A percentile compares a stretch with the other conserved stretches of the same genome.
Conservation (phyloP, 2,113 vertebrate species). For the Varanus salvator region DNA sequence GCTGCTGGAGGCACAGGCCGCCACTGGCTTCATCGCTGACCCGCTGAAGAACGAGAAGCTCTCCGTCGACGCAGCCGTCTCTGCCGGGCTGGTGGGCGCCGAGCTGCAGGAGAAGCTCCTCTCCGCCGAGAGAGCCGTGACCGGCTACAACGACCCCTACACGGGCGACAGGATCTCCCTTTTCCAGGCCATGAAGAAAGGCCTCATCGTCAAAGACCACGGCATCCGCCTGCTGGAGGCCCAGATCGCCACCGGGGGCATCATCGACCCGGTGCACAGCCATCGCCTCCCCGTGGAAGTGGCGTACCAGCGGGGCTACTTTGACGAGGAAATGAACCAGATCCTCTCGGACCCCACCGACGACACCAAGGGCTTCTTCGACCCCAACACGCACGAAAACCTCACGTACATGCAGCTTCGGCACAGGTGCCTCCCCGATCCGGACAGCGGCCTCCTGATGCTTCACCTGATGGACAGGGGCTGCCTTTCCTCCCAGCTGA, state of each 20-base stretch:
- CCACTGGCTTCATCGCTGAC: conserved; percentile 65
- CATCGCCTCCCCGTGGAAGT: no score
- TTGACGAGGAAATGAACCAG: no score
- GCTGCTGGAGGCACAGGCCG: conserved; percentile 72
- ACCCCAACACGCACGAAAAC: conserved; percentile 82
- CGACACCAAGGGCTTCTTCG: conserved; percentile 80
- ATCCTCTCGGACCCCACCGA: no score
- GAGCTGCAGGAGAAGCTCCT: conserved; percentile 76
- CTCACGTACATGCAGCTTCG: conserved; percentile 78
- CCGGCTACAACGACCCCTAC: conserved; percentile 72
- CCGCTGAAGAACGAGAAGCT: conserved; percentile 50
- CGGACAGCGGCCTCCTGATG: conserved; percentile 58
- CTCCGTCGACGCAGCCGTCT: conserved; percentile 60
- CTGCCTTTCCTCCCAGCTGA: conserved; percentile 57
- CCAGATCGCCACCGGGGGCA: conserved; percentile 81
- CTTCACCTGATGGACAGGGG: conserved; percentile 68
- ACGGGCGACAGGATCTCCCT: conserved; percentile 62
- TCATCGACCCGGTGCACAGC: conserved; percentile 80
- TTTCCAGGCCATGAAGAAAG: conserved; percentile 85
- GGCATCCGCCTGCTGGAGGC: conserved; percentile 85
- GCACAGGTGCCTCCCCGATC: conserved; percentile 75
- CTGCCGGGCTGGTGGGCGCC: conserved; percentile 59
- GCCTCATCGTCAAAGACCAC: conserved; percentile 86
- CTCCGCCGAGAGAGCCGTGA: conserved; percentile 69
- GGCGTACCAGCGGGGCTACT: no score